These are phyloP conservation scores for Illadopsis cleaveri DNA, from an alignment of 2,113 vertebrate species.

Conservation along the genomic window DNA sequence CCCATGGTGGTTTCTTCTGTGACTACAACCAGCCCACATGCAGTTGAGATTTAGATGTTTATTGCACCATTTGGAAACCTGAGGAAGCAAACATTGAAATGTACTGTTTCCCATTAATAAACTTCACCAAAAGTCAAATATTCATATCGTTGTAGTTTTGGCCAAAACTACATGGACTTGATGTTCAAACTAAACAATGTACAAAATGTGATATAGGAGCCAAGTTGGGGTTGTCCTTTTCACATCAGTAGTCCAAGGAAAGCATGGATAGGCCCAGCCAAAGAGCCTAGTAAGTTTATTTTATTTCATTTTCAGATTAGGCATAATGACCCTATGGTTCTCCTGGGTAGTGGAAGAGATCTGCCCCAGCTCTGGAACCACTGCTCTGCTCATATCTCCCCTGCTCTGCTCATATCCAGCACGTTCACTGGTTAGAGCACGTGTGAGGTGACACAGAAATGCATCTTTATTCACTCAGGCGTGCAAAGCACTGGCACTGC, in stretches of 20 bases:
- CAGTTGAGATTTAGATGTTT: fast-evolving
- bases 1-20: fast-evolving
- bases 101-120: not conserved
- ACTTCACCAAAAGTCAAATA: not conserved
- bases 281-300: not conserved
- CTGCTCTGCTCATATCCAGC: not conserved
- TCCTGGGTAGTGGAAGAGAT: not conserved
- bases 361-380: not conserved
- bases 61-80: not conserved
- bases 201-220: not conserved
- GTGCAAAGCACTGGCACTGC: not conserved
- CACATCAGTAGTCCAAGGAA: not conserved
- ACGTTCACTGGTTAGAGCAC: fast-evolving
- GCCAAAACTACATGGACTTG: not conserved
- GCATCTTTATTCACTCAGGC: not conserved
- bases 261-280: not conserved
- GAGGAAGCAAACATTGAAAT: not conserved
- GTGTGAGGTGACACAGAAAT: not conserved
- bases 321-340: not conserved
- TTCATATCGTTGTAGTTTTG: not conserved
- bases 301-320: fast-evolving
- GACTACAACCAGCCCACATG: not conserved
- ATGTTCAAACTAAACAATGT: not conserved
- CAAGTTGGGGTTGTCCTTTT: not conserved
- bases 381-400: not conserved